Evolutionary conservation across 53 echinoderm and acorn worm species (phyloP), one percentile per base, ranked within the genome.

Genomic region (Paracentrotus lividus): DNA sequence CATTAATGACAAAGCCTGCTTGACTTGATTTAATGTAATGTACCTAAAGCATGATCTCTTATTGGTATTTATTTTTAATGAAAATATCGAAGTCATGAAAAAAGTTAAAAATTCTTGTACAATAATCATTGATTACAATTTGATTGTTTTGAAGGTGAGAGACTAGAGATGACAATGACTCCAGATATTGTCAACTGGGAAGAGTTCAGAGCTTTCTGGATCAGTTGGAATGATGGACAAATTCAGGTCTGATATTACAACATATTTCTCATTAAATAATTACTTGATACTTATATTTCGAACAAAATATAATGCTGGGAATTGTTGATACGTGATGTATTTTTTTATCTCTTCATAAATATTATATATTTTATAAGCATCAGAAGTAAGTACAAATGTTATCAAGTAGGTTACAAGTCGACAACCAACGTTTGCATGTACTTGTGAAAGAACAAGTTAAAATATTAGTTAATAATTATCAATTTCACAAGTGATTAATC

Each of bases 201-300:
- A 84, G 98, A 98, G 85, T 97, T 97, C 86, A 96, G 95, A 85
- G 98, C 97, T 43, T 98, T 98, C 90, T 98, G 98, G 98, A 94
- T 98, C n/a, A 97, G 94, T 29, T 98, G 97, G 96, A 93, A 53
- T 27, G 93, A 77, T 58, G 96, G 96, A 47, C 94, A 94, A 49
- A 98, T 98, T 49, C 94, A 96, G 98, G 98, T 98, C 0, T 42
- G 67, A 32, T 14, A 23, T 8, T 52, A 29, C 64, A 57, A n/a
- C n/a, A n/a, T n/a, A n/a, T n/a, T n/a, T n/a, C n/a, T n/a, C n/a
- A n/a, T n/a, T n/a, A n/a, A n/a, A n/a, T n/a, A n/a, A n/a, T n/a
- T n/a, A n/a, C n/a, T n/a, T n/a, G n/a, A n/a, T n/a, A n/a, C n/a
- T n/a, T n/a, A n/a, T n/a, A n/a, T n/a, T n/a, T n/a, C n/a, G n/a